Evolutionary conservation across 1,140 invertebrate genomes (phyloP), one percentile per base, ranked within the genome.

Genomic region (Lanistes nyassanus): DNA sequence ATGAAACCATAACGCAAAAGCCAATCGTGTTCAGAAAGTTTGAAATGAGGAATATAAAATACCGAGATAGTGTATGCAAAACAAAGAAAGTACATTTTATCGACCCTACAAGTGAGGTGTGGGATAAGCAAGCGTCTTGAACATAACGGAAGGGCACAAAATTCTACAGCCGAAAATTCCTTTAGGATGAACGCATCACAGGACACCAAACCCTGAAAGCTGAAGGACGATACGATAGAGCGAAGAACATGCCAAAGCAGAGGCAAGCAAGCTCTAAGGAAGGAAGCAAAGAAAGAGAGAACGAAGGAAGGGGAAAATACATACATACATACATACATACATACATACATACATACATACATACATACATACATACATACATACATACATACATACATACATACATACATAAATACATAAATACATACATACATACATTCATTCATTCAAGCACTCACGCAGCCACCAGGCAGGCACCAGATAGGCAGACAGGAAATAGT

Each of bases 341-440:
- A 62, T 1, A 62, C 58, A 62, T 0, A 62, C 58, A 62, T 1
- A 62, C 58, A 62, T 1, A 62, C 58, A 62, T 1, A 62, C 58
- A 62, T 1, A 62, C 58, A 62, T 1, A 62, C 4, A 62, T 1
- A 62, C 2, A 62, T 1, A 62, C 58, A 62, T 31, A 62, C 58
- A 62, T 31, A 62, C 58, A 62, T 31, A 62, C 58, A 62, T 31
- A 62, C 58, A 62, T 31, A 62, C 58, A 62, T 31, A 62, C 58
- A 62, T 31, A 62, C 58, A 62, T 31, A 62, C 58, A 62, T 2
- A 62, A n/a, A 62, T 31, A 62, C 58, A 62, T 31, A 62, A n/a
- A 62, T 31, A 62, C 58, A 62, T 31, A 62, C 58, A 62, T 31
- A 62, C 58, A 62, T 31, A 62, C 58, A 62, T 31, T 29, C 58